phyloP scores from a whole-genome alignment of 2,888 invertebrate genomes.

The Xestia ashworthii region DNA sequence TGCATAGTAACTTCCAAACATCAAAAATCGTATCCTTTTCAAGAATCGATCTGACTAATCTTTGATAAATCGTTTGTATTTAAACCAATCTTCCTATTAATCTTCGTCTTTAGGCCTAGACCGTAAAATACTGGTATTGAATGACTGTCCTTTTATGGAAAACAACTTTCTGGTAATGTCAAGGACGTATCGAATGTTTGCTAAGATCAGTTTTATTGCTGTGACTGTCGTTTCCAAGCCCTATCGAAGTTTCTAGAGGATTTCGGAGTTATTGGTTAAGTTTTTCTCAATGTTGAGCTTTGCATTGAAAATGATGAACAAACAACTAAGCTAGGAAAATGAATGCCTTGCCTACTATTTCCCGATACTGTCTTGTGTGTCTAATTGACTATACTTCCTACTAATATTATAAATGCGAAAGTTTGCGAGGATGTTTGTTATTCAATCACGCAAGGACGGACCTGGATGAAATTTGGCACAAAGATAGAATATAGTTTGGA shows the following conservation, averaged over 20 bases:
- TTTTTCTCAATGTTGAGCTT: neutral
- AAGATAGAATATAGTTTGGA: too few species aligned
- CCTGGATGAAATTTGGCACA: too few species aligned
- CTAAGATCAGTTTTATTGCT: conserved; percentile 27
- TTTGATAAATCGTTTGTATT: conserved; percentile 17
- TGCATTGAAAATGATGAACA: neutral
- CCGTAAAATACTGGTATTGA: conserved; percentile 14
- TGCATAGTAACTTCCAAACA: neutral
- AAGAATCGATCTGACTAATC: conserved; percentile 12
- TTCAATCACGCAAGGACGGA: too few species aligned
- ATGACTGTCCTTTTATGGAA: conserved; percentile 43
- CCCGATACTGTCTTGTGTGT: neutral
- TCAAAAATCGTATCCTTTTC: neutral
- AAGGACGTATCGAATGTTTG: conserved; percentile 46
- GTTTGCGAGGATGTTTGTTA: too few species aligned
- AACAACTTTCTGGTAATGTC: conserved; percentile 60
- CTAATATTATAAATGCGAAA: too few species aligned
- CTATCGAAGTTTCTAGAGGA: conserved; percentile 31
- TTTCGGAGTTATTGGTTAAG: conserved; percentile 28
- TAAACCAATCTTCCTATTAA: conserved; percentile 27
- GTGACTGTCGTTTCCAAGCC: conserved; percentile 14
- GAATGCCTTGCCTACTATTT: neutral
- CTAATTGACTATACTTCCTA: too few species aligned
- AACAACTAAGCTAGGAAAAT: neutral
- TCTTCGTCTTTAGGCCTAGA: conserved; percentile 5